Conservation (phyloP, 2,888 invertebrate species). For the Limnephilus marmoratus region DNA sequence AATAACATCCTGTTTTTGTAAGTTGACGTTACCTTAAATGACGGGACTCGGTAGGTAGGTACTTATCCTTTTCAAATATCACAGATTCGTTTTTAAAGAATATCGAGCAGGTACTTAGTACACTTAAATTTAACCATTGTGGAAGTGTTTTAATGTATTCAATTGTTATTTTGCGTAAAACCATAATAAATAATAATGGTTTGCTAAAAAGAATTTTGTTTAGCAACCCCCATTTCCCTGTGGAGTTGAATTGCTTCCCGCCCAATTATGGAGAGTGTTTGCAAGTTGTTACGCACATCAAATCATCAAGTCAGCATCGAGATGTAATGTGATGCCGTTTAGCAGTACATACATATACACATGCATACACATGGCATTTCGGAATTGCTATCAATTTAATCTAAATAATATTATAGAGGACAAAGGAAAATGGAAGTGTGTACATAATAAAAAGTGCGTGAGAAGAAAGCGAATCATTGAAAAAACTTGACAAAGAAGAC, state of each 20-base stretch:
- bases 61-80: not conserved
- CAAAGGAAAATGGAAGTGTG: not conserved
- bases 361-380: no score
- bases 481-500: not conserved
- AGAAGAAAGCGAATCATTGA: not conserved
- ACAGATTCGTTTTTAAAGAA: not conserved
- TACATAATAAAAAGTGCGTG: not conserved
- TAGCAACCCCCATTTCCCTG: not conserved
- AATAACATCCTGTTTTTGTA: not conserved
- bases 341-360: no score
- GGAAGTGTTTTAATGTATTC: no score
- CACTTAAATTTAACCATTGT: no score
- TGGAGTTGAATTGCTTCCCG: not conserved
- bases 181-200: not conserved
- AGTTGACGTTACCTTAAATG: not conserved
- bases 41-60: not conserved
- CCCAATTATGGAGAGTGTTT: constrained; percentile 16
- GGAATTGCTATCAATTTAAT: not conserved
- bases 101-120: no score
- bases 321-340: not conserved
- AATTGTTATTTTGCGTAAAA: no score
- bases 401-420: not conserved
- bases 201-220: not conserved
- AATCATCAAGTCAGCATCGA: not conserved
- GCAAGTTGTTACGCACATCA: not conserved